Evolutionary conservation across 64 coral and sea anemone genomes (phyloP).

Genomic region (Actinia tenebrosa): DNA sequence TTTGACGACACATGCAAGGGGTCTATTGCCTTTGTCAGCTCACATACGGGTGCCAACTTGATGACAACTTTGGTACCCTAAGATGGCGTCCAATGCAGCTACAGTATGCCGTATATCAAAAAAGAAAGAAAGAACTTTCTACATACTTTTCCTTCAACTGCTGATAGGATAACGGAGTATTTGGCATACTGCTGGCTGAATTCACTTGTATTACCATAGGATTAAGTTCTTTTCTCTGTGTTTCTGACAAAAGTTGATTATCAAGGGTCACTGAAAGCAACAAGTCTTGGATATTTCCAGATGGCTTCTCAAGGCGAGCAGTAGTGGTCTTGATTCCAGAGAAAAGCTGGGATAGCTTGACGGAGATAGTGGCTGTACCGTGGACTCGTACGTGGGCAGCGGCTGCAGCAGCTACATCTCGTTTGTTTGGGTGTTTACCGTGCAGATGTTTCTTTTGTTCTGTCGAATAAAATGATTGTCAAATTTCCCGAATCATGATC

Average conservation of each 20-base stretch:
- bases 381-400: constrained; percentile 46
- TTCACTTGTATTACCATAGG: constrained; percentile 91
- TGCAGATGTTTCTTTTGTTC: constrained; percentile 23
- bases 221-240: constrained; percentile 74
- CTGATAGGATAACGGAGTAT: constrained; percentile 59
- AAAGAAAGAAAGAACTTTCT: not conserved
- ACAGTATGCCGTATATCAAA: not conserved
- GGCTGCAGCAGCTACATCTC: constrained; percentile 29
- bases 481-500: not conserved
- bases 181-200: constrained; percentile 71
- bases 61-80: not conserved
- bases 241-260: constrained; percentile 61
- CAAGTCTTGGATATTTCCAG: constrained; percentile 70
- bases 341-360: constrained; percentile 75
- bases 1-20: too few relatives aligned
- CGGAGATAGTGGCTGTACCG: constrained; percentile 47
- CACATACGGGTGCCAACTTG: not conserved
- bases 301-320: constrained; percentile 43
- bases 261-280: constrained; percentile 77
- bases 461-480: not conserved
- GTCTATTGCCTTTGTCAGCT: too few relatives aligned
- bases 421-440: constrained; percentile 10
- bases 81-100: not conserved
- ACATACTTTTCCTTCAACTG: constrained; percentile 72
- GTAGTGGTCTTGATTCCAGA: constrained; percentile 67